Base-by-base conservation (phyloP, 1,140 invertebrate species). In the Drosophila persimilis region DNA sequence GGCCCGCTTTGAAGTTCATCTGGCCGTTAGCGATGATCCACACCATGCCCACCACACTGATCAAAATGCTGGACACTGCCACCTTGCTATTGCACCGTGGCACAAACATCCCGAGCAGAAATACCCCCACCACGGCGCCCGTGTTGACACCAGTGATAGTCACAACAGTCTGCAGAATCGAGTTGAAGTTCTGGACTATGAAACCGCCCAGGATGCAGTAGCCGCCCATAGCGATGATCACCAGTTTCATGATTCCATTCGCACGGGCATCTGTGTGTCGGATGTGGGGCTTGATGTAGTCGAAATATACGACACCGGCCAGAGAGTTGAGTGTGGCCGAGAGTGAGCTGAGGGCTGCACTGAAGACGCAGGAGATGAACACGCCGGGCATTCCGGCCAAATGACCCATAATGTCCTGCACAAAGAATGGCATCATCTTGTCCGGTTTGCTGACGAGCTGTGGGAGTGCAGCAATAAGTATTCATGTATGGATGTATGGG, bases 1-100 rank as follows among this genome's bases (percentile, higher is more conserved):
- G 77, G 0, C 94, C 94, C 2, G 88, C 91, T 3, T 93, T 93
- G 48, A 95, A 93, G 31, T 94, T 93, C 9, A 95, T 91, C 85
- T 97, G 95, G 1, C 95, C 94, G 4, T 95, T 95, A 26, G 96
- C 92, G 3, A 96, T 96, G 22, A 97, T 94, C 95, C 95, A 96
- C n/a, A 95, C 92, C 70, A 96, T 94, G 13, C 95, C 91, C 3
- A 92, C 79, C 3, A 97, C 90, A 63, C 95, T 94, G 22, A 93
- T 81, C 0, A 96, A 35, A 0, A 95, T 93, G 11, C 96, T 96
- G 24, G 92, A 90, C 56, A 95, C 92, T 0, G 96, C 96, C 29
- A 96, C 96, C 85, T 89, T 92, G 20, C 93, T 91, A 85, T 95
- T 95, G 0, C 94, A 94, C 62, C 92, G 92, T 0, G 95, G 95